A percentile compares a stretch with the other conserved stretches of the same genome.
Evolutionary conservation across 2,797 vertebrate species (phyloP).

Genomic region (Semaprochilodus insignis): DNA sequence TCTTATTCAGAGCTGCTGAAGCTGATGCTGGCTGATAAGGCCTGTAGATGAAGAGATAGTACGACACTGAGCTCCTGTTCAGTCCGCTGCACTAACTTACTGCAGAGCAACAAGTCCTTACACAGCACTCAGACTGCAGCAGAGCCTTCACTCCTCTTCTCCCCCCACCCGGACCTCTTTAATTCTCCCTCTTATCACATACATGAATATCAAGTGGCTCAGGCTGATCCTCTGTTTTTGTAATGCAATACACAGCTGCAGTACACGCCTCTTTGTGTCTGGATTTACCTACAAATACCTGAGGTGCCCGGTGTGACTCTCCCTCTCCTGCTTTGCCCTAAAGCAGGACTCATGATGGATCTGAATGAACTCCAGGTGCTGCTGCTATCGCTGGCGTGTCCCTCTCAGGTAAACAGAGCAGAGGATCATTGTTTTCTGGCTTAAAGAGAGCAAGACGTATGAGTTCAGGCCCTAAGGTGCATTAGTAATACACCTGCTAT

Average conservation of each 20-base stretch:
- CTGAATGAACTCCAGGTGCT: slow-evolving; percentile 27
- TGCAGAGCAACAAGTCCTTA: not conserved
- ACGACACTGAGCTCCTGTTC: not conserved
- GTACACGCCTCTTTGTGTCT: not conserved
- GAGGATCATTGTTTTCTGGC: slow-evolving; percentile 15
- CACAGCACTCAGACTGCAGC: not conserved
- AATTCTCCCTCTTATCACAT: slow-evolving; percentile 9
- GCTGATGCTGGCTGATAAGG: not conserved
- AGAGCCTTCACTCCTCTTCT: not conserved
- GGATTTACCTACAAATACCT: slow-evolving; percentile 13
- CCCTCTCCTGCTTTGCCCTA: not conserved
- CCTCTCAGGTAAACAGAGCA: slow-evolving; percentile 31
- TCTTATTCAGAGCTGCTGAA: no score
- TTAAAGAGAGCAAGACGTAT: slow-evolving; percentile 30
- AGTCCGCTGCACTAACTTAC: not conserved
- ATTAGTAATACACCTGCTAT: slow-evolving; percentile 5
- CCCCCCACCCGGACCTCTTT: not conserved
- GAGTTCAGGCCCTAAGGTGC: not conserved
- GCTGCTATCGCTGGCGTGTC: not conserved
- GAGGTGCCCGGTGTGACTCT: not conserved
- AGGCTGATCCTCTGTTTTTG: not conserved
- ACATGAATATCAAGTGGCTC: slow-evolving; percentile 29
- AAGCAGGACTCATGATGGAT: slow-evolving; percentile 29
- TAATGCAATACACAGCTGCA: slow-evolving; percentile 14
- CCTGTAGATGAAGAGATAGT: not conserved